Conservation (phyloP, 2,888 invertebrate genomes). For the Galerucella pusilla region DNA sequence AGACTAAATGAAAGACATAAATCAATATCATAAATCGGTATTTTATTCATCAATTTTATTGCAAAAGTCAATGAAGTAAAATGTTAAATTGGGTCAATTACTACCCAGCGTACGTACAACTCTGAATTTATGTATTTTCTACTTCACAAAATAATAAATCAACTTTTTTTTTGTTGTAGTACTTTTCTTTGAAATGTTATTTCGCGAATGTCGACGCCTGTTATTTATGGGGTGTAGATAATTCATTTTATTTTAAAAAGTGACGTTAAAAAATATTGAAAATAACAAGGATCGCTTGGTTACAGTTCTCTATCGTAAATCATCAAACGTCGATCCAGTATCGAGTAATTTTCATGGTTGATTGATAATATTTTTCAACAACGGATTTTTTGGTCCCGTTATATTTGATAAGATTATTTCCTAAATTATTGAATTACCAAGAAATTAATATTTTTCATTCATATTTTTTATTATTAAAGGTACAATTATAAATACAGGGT, state of each 20-base stretch:
- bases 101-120: constrained; percentile 33
- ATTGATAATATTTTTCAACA: not conserved
- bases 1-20: constrained; percentile 15
- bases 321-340: constrained; percentile 20
- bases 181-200: constrained; percentile 46
- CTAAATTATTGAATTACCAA: too few relatives aligned
- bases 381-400: too few relatives aligned
- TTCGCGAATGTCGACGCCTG: constrained; percentile 44
- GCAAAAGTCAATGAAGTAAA: constrained; percentile 40
- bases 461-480: too few relatives aligned
- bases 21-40: constrained; percentile 14
- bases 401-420: too few relatives aligned
- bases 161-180: constrained; percentile 39
- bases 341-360: constrained; percentile 13
- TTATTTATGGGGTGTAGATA: constrained; percentile 48
- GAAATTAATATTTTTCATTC: too few relatives aligned
- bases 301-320: constrained; percentile 41
- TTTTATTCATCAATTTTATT: constrained; percentile 34
- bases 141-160: constrained; percentile 46
- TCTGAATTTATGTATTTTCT: constrained; percentile 45
- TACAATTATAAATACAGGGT: too few relatives aligned
- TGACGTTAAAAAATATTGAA: constrained; percentile 43
- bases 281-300: constrained; percentile 44
- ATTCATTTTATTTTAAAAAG: constrained; percentile 46
- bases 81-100: constrained; percentile 43